Evolutionary conservation across 2,888 invertebrate genomes (phyloP).

Genomic region (Copidosoma aretas): DNA sequence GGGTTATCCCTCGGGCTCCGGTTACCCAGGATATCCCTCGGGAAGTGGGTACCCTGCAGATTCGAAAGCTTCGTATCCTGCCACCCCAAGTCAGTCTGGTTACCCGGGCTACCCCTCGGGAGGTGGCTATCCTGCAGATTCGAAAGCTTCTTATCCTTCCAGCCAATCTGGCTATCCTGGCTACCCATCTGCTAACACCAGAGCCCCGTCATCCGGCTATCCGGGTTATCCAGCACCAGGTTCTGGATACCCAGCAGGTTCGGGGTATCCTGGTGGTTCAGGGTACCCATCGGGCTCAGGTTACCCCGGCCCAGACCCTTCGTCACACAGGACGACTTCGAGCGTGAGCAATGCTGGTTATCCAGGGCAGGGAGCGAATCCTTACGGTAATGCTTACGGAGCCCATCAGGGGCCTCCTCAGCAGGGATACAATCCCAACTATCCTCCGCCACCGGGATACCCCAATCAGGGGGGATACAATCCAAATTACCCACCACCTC

Average conservation of each 20-base stretch:
- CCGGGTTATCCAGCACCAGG: constrained; percentile 33
- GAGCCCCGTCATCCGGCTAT: constrained; percentile 30
- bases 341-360: constrained; percentile 45
- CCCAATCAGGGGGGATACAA: constrained; percentile 28
- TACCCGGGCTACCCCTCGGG: constrained; percentile 21
- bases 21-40: constrained; percentile 19
- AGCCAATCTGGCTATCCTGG: constrained; percentile 25
- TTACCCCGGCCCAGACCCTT: constrained; percentile 26
- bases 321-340: constrained; percentile 41
- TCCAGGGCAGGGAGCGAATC: constrained; percentile 39
- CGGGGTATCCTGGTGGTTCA: too few species aligned
- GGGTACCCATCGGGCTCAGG: constrained; percentile 21
- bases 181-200: constrained; percentile 19
- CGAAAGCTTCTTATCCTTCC: not conserved
- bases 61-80: not conserved
- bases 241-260: constrained; percentile 39
- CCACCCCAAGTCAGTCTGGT: not conserved
- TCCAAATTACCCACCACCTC: constrained; percentile 36
- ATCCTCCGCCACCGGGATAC: constrained; percentile 31
- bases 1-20: not conserved
- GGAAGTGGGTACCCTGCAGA: constrained; percentile 32
- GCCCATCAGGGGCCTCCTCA: constrained; percentile 39
- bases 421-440: constrained; percentile 31
- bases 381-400: constrained; percentile 37
- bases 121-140: constrained; percentile 29